A percentile compares a stretch with the other conserved stretches of the same genome.
phyloP scores from a whole-genome alignment of 2,888 invertebrate species.

The Nymphalis c-album region DNA sequence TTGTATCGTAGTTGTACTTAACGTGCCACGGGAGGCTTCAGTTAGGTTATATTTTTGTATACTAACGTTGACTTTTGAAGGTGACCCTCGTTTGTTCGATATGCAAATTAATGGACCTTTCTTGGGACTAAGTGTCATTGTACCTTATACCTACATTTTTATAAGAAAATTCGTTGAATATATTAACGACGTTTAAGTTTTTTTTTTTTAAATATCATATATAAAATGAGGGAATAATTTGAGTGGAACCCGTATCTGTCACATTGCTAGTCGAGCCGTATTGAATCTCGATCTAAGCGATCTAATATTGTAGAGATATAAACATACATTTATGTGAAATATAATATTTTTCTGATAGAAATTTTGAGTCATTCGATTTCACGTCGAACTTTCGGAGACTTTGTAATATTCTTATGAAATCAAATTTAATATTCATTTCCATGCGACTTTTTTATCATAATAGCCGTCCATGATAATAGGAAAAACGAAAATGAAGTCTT shows the following conservation, averaged over 20 bases:
- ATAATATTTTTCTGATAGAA: neutral
- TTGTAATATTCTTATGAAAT: neutral
- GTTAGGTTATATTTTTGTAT: constrained; percentile 19
- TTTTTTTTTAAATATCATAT: too few species aligned
- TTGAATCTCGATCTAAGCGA: too few species aligned
- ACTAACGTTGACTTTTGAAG: constrained; percentile 27
- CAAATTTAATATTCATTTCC: neutral
- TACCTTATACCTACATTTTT: neutral
- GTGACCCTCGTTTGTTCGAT: constrained; percentile 23
- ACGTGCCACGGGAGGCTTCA: constrained; percentile 15
- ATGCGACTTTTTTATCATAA: neutral
- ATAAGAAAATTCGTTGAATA: neutral
- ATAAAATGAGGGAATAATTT: too few species aligned
- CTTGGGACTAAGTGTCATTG: constrained; percentile 7
- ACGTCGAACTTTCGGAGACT: neutral
- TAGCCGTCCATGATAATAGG: neutral
- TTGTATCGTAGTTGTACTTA: constrained; percentile 21
- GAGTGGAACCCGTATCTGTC: too few species aligned
- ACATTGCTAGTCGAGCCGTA: too few species aligned
- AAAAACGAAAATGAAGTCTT: neutral
- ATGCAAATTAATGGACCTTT: constrained; percentile 24
- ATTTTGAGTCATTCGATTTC: neutral
- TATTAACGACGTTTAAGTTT: too few species aligned
- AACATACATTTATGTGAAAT: too few species aligned
- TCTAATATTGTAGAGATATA: too few species aligned